Evolutionary conservation across 2,888 invertebrate species (phyloP), one percentile per base, ranked within the genome.

Genomic region (Himalopsyche kuldschensis): DNA sequence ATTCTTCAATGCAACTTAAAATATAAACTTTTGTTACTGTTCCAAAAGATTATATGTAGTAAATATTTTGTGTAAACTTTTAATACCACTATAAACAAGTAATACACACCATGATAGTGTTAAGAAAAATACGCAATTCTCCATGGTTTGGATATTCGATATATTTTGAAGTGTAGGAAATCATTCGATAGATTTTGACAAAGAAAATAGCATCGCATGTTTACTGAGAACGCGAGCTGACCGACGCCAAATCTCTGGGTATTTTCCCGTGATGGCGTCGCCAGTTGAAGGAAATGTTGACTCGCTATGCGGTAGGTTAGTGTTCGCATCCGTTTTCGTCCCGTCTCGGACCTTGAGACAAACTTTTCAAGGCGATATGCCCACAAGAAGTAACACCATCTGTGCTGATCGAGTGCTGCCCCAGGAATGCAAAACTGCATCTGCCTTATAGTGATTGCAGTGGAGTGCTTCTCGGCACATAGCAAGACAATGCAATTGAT

Each of bases 341-440:
- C 55, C 75, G 78, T 8, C 35, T 30, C 31, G 41, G 82, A 84
- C 84, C 84, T 84, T 84, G 82, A 32, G 69, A 55, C 41, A 46
- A 47, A 75, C 47, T 80, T 80, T 35, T 69, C 82, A 84, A 84
- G 84, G 84, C 81, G 84, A 83, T 55, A 46, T 83, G 81, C 80
- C 78, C 75, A 80, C 81, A 20, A 47, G 55, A 55, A 55, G 55
- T 55, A 55, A 55, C 55, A 55, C 55, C 55, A 55, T 55, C 55
- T 55, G 55, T 55, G 55, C 55, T 32, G 41, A 46, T 48, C 31
- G 63, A 69, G 75, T 75, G 41, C 63, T 81, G 47, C 46, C 47
- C 32, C 32, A 32, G 41, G 84, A 84, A 84, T 84, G 84, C 82
- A 82, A 84, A 82, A 84, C 79, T 84, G 82, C 84, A 84, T 84